These are phyloP conservation scores for Oenanthe oenanthe DNA, from an alignment of 2,113 vertebrate species.

Conservation along the genomic window DNA sequence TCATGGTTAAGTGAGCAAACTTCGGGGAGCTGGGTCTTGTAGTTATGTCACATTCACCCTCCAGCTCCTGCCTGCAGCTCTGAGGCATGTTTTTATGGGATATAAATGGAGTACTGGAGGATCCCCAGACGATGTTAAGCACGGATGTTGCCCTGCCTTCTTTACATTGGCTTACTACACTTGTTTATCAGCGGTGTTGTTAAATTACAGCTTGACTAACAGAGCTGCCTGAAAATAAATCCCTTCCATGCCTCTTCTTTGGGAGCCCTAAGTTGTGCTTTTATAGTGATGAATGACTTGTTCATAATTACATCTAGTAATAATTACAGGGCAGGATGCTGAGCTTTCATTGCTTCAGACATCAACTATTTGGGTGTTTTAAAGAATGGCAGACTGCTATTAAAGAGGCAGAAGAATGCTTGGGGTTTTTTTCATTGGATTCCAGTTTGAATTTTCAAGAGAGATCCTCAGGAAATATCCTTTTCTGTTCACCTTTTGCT, in stretches of 20 bases:
- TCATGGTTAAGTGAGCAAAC: neutral
- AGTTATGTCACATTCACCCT: rapidly evolving
- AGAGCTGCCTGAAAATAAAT: neutral
- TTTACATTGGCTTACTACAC: neutral
- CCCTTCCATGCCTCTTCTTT: neutral
- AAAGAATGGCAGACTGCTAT: neutral
- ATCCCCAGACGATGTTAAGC: neutral
- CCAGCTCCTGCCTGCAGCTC: neutral
- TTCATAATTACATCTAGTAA: neutral
- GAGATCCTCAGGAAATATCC: neutral
- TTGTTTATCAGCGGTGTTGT: neutral
- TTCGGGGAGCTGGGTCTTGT: neutral
- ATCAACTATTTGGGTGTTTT: neutral
- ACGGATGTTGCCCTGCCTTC: neutral
- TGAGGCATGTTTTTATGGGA: neutral
- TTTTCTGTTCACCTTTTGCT: neutral
- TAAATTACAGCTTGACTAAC: neutral
- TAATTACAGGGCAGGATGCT: neutral
- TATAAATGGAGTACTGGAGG: neutral
- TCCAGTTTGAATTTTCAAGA: neutral
- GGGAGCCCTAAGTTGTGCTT: neutral
- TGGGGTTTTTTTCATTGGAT: rapidly evolving
- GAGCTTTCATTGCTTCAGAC: neutral
- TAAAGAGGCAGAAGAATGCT: neutral
- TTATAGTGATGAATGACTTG: neutral